Evolutionary conservation across 2,888 invertebrate species (phyloP).

Genomic region (Acanthosepion lycidas): DNA sequence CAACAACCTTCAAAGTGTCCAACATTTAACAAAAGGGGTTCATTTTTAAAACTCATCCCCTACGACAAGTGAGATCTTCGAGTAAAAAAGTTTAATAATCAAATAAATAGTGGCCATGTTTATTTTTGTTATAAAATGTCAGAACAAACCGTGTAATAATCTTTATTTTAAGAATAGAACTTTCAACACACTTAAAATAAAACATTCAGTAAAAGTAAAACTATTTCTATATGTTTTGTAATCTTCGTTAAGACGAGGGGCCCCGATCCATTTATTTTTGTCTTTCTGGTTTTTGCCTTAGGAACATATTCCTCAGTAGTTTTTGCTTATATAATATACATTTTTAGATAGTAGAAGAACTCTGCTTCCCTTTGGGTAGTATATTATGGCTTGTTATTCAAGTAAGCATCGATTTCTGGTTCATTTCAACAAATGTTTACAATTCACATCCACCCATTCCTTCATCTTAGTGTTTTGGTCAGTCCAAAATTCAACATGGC

Average conservation of each 20-base stretch:
- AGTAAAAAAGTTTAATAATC: no score
- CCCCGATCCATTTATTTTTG: neutral
- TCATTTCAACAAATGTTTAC: neutral
- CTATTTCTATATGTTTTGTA: neutral
- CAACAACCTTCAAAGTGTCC: no score
- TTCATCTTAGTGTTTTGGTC: slow-evolving; percentile 48
- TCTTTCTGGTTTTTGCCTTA: neutral
- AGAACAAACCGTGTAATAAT: neutral
- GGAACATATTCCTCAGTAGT: neutral
- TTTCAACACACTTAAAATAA: neutral
- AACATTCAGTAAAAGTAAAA: neutral
- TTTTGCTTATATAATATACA: neutral
- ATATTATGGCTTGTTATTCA: neutral
- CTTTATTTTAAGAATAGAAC: neutral
- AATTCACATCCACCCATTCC: neutral
- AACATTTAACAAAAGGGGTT: no score
- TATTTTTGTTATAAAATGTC: neutral
- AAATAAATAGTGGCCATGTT: neutral
- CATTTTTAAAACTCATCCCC: no score
- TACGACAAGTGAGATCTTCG: no score
- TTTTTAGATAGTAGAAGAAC: neutral
- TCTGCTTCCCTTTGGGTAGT: neutral
- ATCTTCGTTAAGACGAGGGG: neutral
- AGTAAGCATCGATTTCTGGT: neutral
- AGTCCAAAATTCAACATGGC: slow-evolving; percentile 62